Evolutionary conservation across 2,888 invertebrate species (phyloP), one percentile per base, ranked within the genome.

Genomic region (Drosophila acutilabella): DNA sequence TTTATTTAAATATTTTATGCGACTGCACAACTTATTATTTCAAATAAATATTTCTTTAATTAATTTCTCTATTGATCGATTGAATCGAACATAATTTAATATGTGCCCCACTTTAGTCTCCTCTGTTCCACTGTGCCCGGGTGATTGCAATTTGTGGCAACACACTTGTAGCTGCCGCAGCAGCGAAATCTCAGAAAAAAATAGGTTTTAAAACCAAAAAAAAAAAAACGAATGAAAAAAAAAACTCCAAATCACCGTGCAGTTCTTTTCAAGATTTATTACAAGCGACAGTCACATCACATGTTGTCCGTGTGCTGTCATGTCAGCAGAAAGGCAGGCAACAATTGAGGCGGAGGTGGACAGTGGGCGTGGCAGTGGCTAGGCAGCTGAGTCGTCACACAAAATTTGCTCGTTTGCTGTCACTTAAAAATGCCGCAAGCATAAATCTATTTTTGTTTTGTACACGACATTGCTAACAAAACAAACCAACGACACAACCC

Each of bases 341-440:
- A 48, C 33, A 71, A 42, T 59, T 48, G 62, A 14, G 53, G 57
- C 14, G 13, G 36, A 5, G 13, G 10, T 23, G 20, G 11, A 10
- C 33, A n/a, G 38, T 33, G 20, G 64, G 71, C 60, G 54, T 60
- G 64, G 36, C 50, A 26, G 64, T 16, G 40, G 26, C 54, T 26
- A 48, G 67, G 44, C 10, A 38, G 57, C 16, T 11, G 33, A 48
- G 47, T 71, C 30, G 70, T 60, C 68, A 73, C 74, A 85, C 60
- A 77, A 88, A 84, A 87, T 81, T 78, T 88, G 66, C 76, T 74
- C 71, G 72, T 75, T 81, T 80, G 71, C 75, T 80, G 81, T 78
- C 83, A 73, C 71, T 81, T 76, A 76, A 87, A 86, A 88, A 86
- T 88, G 83, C 81, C 87, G 87, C 89, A 88, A 85, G 84, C 87